A percentile compares a stretch with the other conserved stretches of the same genome.
Conservation (phyloP, 2,888 invertebrate genomes). For the Limnephilus marmoratus region DNA sequence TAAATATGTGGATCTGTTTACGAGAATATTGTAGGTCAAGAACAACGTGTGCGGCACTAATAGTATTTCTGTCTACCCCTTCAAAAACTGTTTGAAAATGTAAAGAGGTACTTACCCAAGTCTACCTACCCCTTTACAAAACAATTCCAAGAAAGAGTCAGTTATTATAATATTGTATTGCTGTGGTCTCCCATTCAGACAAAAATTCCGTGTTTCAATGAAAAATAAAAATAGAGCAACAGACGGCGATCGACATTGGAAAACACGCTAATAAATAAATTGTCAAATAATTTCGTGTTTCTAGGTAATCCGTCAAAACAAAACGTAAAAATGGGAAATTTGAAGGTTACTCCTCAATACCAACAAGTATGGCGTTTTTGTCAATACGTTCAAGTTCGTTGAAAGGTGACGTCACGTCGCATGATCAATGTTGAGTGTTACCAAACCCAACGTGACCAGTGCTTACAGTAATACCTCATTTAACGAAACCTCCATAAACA, state of each 20-base stretch:
- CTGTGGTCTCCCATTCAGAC: neutral
- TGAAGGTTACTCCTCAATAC: conserved; percentile 9
- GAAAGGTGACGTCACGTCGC: conserved; percentile 21
- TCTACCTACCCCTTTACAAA: neutral
- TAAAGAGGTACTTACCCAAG: neutral
- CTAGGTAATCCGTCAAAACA: neutral
- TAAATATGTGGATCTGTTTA: neutral
- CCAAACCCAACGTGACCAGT: neutral
- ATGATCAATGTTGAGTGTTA: neutral
- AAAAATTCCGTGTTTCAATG: neutral
- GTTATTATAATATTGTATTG: neutral
- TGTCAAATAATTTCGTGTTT: neutral
- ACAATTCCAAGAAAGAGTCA: neutral
- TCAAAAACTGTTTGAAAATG: neutral
- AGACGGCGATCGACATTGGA: neutral
- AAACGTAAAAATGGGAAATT: neutral
- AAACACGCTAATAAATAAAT: neutral
- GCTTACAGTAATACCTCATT: neutral
- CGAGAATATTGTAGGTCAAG: neutral
- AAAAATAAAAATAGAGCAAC: neutral
- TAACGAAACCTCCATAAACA: neutral
- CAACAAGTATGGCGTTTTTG: neutral
- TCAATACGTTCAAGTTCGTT: conserved; percentile 29
- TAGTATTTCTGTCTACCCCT: neutral
- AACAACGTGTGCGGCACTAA: neutral